Percentiles rank a stretch among this genome's conserved stretches.
These are phyloP conservation scores for Polypedilum vanderplanki DNA, from an alignment of 1,140 invertebrate genomes.

Conservation along the genomic window DNA sequence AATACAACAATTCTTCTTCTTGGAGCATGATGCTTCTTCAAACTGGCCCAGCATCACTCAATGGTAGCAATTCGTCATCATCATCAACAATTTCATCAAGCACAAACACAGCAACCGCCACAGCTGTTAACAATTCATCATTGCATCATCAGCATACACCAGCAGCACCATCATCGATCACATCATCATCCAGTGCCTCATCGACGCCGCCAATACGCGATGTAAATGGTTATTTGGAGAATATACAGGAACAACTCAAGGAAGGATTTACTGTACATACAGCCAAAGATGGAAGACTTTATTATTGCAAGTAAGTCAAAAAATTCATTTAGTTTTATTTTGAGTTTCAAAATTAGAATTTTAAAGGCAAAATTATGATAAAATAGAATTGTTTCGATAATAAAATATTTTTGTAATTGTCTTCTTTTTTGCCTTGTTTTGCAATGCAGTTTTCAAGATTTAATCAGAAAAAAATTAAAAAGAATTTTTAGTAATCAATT, in stretches of 20 bases:
- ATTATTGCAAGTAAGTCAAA: slow-evolving; percentile 79
- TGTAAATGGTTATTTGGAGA: slow-evolving; percentile 43
- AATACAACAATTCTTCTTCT: background rate
- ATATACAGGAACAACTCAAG: slow-evolving; percentile 49
- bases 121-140: slow-evolving; percentile 9
- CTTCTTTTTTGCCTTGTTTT: too few species aligned
- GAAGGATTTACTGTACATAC: slow-evolving; percentile 64
- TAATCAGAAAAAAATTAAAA: too few species aligned
- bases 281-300: slow-evolving; percentile 63
- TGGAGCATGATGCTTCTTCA: slow-evolving; percentile 6
- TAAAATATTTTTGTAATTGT: too few species aligned
- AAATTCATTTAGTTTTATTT: too few species aligned
- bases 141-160: background rate
- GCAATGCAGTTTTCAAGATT: too few species aligned
- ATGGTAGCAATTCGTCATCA: slow-evolving; percentile 15
- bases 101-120: slow-evolving; percentile 12
- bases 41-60: slow-evolving; percentile 23
- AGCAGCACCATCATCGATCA: slow-evolving; percentile 23
- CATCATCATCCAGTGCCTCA: slow-evolving; percentile 27
- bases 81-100: slow-evolving; percentile 21
- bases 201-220: slow-evolving; percentile 15
- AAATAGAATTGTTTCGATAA: too few species aligned
- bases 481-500: too few species aligned
- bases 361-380: too few species aligned
- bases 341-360: too few species aligned